Conservation (phyloP, 2,888 invertebrate genomes). For the Trissolcus japonicus region DNA sequence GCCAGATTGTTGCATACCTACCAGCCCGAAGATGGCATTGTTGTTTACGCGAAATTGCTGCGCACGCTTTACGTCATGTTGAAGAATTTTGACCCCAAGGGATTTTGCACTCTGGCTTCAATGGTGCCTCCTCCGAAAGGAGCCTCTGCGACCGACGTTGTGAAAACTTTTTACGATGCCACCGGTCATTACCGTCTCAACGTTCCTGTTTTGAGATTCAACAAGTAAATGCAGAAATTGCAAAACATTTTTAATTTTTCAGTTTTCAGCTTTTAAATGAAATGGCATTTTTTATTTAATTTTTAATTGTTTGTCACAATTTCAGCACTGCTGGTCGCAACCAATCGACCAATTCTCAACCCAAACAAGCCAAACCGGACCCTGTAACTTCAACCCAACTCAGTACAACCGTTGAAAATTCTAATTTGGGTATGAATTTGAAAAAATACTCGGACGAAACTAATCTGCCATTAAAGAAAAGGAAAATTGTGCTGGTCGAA, state of each 20-base stretch:
- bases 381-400: too few species aligned
- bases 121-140: slow-evolving; percentile 65
- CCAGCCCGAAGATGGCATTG: slow-evolving; percentile 67
- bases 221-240: slow-evolving; percentile 31
- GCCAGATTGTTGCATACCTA: slow-evolving; percentile 66
- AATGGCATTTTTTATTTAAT: not conserved
- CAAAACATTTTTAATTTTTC: not conserved
- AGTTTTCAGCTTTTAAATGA: not conserved
- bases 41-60: slow-evolving; percentile 65
- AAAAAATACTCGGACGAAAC: slow-evolving; percentile 23
- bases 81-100: slow-evolving; percentile 63
- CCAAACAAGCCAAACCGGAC: not conserved
- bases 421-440: not conserved
- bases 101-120: slow-evolving; percentile 64
- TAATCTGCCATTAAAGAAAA: slow-evolving; percentile 36
- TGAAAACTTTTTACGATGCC: slow-evolving; percentile 63
- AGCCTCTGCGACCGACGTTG: slow-evolving; percentile 60
- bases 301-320: not conserved
- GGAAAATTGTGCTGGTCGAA: slow-evolving; percentile 19
- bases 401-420: not conserved
- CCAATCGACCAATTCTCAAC: not conserved
- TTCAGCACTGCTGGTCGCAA: not conserved
- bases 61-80: slow-evolving; percentile 63
- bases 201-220: slow-evolving; percentile 59
- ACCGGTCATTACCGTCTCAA: slow-evolving; percentile 63